Percentiles rank a stretch among this genome's conserved stretches.
phyloP scores from a whole-genome alignment of 2,113 vertebrate genomes.

The Istiophorus platypterus region DNA sequence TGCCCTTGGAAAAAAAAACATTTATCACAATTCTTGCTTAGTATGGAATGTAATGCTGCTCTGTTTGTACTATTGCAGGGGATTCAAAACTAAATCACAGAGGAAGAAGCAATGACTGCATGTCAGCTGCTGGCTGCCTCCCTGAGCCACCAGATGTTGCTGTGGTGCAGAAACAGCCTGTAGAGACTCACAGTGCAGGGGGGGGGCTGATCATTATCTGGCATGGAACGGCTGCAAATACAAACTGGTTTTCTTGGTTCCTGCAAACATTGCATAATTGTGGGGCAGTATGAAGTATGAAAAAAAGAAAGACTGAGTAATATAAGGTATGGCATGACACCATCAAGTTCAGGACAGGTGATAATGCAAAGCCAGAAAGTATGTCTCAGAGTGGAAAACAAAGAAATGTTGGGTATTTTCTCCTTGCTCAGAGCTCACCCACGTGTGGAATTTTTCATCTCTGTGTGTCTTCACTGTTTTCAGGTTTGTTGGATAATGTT shows the following conservation, averaged over 20 bases:
- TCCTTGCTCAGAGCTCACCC: constrained; percentile 21
- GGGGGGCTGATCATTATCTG: neutral
- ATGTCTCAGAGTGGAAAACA: neutral
- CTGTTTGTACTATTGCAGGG: neutral
- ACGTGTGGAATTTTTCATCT: constrained; percentile 65
- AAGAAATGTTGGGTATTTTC: neutral
- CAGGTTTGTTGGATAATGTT: constrained; percentile 43
- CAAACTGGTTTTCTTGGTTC: neutral
- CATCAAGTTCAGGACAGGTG: neutral
- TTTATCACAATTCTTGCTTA: neutral
- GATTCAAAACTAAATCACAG: constrained; percentile 1
- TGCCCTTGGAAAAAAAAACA: constrained; percentile 6
- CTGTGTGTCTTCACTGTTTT: constrained; percentile 48
- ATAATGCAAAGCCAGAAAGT: neutral
- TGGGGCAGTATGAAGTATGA: neutral
- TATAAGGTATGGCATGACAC: neutral
- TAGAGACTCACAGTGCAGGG: neutral
- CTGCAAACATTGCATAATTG: neutral
- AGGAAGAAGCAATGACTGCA: constrained; percentile 7
- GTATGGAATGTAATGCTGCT: neutral
- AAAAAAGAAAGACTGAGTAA: neutral
- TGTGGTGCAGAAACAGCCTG: constrained; percentile 38
- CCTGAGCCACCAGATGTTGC: constrained; percentile 71
- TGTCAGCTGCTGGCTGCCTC: constrained; percentile 13
- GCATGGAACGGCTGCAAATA: constrained; percentile 19